Evolutionary conservation across 2,797 vertebrate genomes (phyloP).

Genomic region (Micrastur ruficollis): DNA sequence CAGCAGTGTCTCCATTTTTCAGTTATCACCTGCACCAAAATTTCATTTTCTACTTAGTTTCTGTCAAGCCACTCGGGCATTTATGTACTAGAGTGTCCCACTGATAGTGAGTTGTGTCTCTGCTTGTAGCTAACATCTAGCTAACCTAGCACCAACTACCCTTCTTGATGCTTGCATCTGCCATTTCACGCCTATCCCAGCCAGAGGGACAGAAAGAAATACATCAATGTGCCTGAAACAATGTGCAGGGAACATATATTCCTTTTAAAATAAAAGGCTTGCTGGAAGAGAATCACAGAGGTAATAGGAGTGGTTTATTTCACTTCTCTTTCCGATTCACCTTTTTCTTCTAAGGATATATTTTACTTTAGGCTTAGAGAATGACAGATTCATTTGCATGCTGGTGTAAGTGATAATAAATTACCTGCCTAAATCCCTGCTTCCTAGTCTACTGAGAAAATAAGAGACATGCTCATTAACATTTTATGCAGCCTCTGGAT

Average conservation of each 20-base stretch:
- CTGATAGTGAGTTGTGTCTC: not conserved
- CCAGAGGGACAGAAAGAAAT: not conserved
- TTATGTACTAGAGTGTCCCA: not conserved
- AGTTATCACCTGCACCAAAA: not conserved
- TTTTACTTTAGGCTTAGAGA: not conserved
- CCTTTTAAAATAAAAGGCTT: not conserved
- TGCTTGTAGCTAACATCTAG: not conserved
- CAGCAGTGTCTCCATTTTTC: not conserved
- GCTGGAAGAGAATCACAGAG: not conserved
- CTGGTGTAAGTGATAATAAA: not conserved
- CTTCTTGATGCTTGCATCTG: not conserved
- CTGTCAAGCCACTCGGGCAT: not conserved
- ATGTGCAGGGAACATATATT: not conserved
- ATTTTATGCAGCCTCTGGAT: not conserved
- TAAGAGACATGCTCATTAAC: not conserved
- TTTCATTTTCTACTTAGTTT: not conserved
- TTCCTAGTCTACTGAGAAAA: not conserved
- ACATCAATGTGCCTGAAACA: not conserved
- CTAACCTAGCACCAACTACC: not conserved
- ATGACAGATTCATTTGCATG: conserved; percentile 1
- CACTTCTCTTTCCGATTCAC: not conserved
- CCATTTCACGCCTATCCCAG: not conserved
- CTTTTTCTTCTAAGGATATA: not conserved
- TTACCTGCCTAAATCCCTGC: not conserved
- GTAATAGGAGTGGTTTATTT: not conserved